Conservation (phyloP, 2,797 vertebrate genomes). For the Poecilia velifera region DNA sequence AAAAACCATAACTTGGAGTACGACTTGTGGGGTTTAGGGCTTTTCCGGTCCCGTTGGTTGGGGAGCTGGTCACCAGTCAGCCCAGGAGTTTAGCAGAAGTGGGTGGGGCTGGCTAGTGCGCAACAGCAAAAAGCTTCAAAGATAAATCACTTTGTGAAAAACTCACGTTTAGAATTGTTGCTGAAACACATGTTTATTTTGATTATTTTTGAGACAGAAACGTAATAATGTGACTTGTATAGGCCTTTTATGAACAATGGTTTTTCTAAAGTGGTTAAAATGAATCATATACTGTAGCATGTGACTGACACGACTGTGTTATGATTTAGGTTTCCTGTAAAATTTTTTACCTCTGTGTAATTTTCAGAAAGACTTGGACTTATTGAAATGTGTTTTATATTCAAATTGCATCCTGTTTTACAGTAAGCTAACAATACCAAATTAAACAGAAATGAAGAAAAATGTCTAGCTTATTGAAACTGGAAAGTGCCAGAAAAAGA, state of each 20-base stretch:
- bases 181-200: not conserved
- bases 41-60: too few species aligned
- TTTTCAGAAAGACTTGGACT: not conserved
- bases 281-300: not conserved
- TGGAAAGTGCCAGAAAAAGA: not conserved
- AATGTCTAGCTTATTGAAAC: too few species aligned
- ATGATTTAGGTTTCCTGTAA: not conserved
- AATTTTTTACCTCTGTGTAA: not conserved
- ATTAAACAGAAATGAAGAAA: not conserved
- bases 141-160: too few species aligned
- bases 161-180: too few species aligned
- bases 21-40: too few species aligned
- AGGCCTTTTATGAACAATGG: not conserved
- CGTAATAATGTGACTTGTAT: not conserved
- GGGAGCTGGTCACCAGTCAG: too few species aligned
- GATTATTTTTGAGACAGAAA: not conserved
- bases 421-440: not conserved
- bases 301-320: not conserved
- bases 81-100: too few species aligned
- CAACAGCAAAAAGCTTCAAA: too few species aligned
- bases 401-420: not conserved
- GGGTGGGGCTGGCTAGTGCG: too few species aligned
- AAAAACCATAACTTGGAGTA: too few species aligned
- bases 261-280: not conserved
- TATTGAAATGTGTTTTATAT: not conserved